These are phyloP conservation scores for Varanus komodoensis DNA, from an alignment of 2,113 vertebrate genomes.

Conservation along the genomic window DNA sequence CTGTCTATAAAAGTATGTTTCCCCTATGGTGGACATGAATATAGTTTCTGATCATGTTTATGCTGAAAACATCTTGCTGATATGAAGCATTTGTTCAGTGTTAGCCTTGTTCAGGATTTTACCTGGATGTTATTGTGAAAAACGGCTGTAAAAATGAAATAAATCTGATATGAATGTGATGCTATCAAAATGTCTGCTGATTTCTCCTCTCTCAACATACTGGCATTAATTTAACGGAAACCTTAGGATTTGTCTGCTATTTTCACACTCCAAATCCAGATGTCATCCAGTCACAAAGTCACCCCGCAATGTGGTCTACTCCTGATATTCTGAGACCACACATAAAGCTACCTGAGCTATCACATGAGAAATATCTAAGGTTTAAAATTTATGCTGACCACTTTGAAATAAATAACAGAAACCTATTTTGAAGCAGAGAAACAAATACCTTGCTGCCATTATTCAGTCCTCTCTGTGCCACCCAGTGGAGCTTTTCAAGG, in stretches of 20 bases:
- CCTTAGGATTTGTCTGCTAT: neutral
- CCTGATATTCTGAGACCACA: neutral
- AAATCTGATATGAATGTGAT: conserved; percentile 8
- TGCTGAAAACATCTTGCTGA: neutral
- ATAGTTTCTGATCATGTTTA: neutral
- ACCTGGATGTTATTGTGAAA: neutral
- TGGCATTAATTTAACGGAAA: neutral
- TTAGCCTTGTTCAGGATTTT: neutral
- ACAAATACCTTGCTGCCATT: too few species aligned
- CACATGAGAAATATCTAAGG: neutral
- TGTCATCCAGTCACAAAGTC: neutral
- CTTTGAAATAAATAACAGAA: neutral
- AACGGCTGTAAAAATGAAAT: conserved; percentile 21
- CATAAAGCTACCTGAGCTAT: neutral
- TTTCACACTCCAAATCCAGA: neutral
- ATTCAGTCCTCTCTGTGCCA: too few species aligned
- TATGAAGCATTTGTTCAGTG: neutral
- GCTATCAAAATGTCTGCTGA: neutral
- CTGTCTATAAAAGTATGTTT: neutral
- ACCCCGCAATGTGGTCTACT: neutral
- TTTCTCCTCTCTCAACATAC: neutral
- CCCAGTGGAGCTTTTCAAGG: too few species aligned
- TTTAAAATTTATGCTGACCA: neutral
- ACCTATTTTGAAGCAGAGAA: too few species aligned
- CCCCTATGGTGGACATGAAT: neutral